These are phyloP conservation scores for Rhynchopsitta pachyrhyncha DNA, from an alignment of 2,113 vertebrate genomes.

Conservation along the genomic window DNA sequence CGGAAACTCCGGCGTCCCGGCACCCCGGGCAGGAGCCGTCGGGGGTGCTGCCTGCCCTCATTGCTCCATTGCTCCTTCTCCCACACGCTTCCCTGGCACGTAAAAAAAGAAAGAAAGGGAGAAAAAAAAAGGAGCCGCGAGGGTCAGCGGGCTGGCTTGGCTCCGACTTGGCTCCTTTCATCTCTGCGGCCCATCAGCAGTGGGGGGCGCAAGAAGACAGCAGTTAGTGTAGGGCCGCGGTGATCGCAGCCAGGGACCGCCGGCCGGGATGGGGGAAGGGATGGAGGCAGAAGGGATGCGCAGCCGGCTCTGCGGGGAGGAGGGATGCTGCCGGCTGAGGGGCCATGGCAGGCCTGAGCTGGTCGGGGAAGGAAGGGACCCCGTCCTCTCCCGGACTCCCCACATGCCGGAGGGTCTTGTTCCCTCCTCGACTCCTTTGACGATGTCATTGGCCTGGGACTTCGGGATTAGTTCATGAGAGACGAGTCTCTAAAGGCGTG, in stretches of 20 bases:
- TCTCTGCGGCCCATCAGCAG: constrained; percentile 76
- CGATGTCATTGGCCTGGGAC: background rate
- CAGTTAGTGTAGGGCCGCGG: constrained; percentile 63
- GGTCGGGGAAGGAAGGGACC: background rate
- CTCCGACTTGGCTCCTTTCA: constrained; percentile 49
- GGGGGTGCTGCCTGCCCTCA: background rate
- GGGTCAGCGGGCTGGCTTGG: background rate
- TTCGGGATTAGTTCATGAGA: background rate
- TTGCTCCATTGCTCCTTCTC: background rate
- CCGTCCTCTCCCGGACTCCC: background rate
- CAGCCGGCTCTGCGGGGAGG: background rate
- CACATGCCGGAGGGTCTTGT: fast-evolving
- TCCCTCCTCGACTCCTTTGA: background rate
- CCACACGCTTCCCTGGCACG: background rate
- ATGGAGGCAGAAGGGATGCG: background rate
- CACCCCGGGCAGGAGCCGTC: background rate
- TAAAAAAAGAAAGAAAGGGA: fast-evolving
- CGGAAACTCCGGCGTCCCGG: fast-evolving
- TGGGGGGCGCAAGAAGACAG: constrained; percentile 84
- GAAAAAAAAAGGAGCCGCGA: background rate
- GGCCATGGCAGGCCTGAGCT: background rate
- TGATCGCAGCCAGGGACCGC: constrained; percentile 31
- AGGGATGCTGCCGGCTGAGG: background rate
- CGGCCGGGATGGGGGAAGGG: background rate
- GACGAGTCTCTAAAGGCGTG: background rate